These are phyloP conservation scores for Drosophila glabriapex DNA, from an alignment of 2,888 invertebrate species.

Conservation along the genomic window DNA sequence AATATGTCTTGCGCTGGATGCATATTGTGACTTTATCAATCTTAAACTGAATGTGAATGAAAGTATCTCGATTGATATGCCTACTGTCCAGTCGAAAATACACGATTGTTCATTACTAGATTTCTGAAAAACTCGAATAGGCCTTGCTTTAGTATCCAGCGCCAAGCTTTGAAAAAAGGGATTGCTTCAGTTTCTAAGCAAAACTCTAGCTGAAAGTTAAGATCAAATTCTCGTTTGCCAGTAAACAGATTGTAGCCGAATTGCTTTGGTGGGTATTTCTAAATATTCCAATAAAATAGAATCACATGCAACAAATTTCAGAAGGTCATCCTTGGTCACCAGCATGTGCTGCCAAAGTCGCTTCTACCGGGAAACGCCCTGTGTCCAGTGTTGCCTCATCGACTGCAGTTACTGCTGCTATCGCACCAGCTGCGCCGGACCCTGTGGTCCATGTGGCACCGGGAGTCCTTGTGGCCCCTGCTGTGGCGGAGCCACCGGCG, in stretches of 20 bases:
- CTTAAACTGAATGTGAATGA: not conserved
- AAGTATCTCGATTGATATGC: not conserved
- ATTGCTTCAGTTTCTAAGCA: conserved; percentile 1
- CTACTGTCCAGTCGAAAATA: not conserved
- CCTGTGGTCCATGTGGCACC: conserved; percentile 47
- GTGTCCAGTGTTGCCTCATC: conserved; percentile 65
- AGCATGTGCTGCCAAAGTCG: conserved; percentile 67
- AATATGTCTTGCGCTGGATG: not conserved
- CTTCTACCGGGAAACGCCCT: conserved; percentile 59
- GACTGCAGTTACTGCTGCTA: conserved; percentile 65
- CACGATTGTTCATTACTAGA: not conserved
- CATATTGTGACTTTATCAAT: not conserved
- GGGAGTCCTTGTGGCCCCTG: conserved; percentile 38
- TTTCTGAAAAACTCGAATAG: conserved; percentile 5
- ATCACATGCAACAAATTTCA: not conserved
- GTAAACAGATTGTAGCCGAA: not conserved
- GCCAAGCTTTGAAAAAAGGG: not conserved
- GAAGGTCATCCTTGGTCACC: not conserved
- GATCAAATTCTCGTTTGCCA: not conserved
- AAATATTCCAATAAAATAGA: not conserved
- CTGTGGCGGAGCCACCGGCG: conserved; percentile 46
- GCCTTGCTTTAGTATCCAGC: conserved; percentile 13
- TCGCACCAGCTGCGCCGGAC: conserved; percentile 47
- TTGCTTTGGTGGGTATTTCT: conserved; percentile 6
- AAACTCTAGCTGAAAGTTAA: conserved; percentile 3